Base-by-base conservation (phyloP, 92 coral and sea anemone genomes). In the Palythoa grandis region DNA sequence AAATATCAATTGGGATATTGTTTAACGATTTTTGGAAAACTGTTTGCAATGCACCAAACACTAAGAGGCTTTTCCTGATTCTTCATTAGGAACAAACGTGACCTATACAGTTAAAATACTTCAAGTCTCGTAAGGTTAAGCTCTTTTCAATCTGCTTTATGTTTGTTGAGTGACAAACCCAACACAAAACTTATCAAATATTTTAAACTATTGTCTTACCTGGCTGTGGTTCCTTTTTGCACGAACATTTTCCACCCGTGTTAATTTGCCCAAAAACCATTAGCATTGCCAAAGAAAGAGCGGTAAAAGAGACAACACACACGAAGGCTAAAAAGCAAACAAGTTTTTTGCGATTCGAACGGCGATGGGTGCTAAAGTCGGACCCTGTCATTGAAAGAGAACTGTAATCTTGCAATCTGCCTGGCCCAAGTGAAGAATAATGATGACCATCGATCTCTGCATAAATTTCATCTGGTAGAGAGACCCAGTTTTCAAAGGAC, bases 201-300 rank as follows among this genome's bases (percentile, higher is more conserved):
- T 65, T 25, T 65, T 22, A 11, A 69, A 15, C 74, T 75, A 24
- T 22, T 39, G 38, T 24, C 60, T 50, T 66, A 48, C 75, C 85
- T 43, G 19, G 20, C n/a, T 19, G 15, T 47, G 29, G 16, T 25
- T 69, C 47, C 1, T 69, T 43, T 3, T 6, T 65, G 74, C 85
- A 80, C 57, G 85, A 50, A 67, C 74, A 80, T 24, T 80, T 80
- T 80, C 61, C 72, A 11, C 29, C 85, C n/a, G 74, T 63, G 85
- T 48, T 80, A 57, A 80, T 66, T 67, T 80, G 60, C 11, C 85
- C 85, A 50, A 67, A 80, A 67, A 80, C 66, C 85, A 80, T 38
- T 73, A 80, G 63, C 74, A 80, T 47, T 40, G 85, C 66, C 85
- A 80, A 39, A 8, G 60, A 65, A 0, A 80, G 85, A 66, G 85